Evolutionary conservation across 2,113 vertebrate genomes (phyloP).

Genomic region (Sylvietta virens): DNA sequence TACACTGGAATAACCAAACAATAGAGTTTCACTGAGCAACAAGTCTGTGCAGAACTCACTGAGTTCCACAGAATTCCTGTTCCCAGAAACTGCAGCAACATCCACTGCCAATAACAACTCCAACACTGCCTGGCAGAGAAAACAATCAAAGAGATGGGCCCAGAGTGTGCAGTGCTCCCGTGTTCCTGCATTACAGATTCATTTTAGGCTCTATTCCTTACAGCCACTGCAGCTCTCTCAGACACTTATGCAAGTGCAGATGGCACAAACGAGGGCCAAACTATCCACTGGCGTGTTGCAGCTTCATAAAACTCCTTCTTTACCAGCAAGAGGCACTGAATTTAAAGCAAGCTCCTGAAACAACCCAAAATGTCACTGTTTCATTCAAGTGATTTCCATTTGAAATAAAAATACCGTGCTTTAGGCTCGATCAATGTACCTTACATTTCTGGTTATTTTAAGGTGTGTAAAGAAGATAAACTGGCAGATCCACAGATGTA

Average conservation of each 20-base stretch:
- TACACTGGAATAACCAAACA: background rate
- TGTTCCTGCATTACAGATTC: background rate
- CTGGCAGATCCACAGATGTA: background rate
- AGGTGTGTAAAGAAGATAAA: background rate
- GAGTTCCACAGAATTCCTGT: background rate
- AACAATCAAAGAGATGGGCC: background rate
- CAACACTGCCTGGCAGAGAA: background rate
- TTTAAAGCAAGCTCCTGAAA: background rate
- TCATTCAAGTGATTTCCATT: background rate
- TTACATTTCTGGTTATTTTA: background rate
- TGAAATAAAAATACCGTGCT: background rate
- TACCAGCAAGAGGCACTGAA: background rate
- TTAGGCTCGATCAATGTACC: fast-evolving
- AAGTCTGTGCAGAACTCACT: background rate
- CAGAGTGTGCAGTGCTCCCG: fast-evolving
- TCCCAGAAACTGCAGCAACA: background rate
- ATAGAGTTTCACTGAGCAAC: background rate
- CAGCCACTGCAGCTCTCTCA: background rate
- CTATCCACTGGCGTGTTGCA: background rate
- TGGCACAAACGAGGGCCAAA: background rate
- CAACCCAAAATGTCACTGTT: background rate
- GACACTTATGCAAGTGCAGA: background rate
- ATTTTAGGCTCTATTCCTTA: background rate
- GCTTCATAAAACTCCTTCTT: background rate
- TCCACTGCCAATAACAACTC: background rate